Percentiles rank a stretch among this genome's conserved stretches.
Conservation (phyloP, 2,113 vertebrate genomes). For the Tyto alba region DNA sequence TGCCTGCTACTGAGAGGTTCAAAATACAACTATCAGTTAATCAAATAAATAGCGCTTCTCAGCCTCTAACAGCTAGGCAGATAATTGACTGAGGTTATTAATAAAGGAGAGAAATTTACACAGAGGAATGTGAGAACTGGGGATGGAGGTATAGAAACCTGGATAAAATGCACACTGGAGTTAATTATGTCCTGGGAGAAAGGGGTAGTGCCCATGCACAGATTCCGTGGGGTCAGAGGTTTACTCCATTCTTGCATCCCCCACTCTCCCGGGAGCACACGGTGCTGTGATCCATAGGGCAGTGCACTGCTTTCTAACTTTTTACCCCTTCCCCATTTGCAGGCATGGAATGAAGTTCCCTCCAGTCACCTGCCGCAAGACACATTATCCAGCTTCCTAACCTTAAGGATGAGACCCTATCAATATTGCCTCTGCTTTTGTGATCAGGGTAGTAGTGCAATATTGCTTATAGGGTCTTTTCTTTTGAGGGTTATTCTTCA, state of each 20-base stretch:
- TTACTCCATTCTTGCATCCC: neutral
- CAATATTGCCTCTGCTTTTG: slow-evolving; percentile 94
- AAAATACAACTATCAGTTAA: slow-evolving; percentile 24
- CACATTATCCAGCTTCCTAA: slow-evolving; percentile 50
- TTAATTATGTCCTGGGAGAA: neutral
- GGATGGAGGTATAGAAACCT: neutral
- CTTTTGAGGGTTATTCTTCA: slow-evolving; percentile 74
- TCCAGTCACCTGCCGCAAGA: slow-evolving; percentile 50
- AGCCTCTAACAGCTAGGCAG: neutral
- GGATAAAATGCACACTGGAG: neutral
- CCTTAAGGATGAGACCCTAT: slow-evolving; percentile 89
- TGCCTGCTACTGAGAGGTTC: slow-evolving; percentile 24
- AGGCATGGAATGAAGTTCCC: slow-evolving; percentile 62
- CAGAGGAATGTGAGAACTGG: neutral
- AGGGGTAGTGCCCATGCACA: accelerated
- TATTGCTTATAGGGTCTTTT: slow-evolving; percentile 98
- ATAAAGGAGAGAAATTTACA: neutral
- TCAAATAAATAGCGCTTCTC: slow-evolving; percentile 6
- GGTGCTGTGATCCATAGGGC: neutral
- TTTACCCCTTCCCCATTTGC: slow-evolving; percentile 63
- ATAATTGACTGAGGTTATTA: slow-evolving; percentile 16
- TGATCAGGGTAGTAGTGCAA: slow-evolving; percentile 89
- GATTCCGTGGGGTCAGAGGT: neutral
- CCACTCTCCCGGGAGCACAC: neutral
- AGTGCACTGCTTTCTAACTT: slow-evolving; percentile 58